Evolutionary conservation across 2,797 vertebrate species (phyloP), one percentile per base, ranked within the genome.

Genomic region (Pangasius larnaudii): DNA sequence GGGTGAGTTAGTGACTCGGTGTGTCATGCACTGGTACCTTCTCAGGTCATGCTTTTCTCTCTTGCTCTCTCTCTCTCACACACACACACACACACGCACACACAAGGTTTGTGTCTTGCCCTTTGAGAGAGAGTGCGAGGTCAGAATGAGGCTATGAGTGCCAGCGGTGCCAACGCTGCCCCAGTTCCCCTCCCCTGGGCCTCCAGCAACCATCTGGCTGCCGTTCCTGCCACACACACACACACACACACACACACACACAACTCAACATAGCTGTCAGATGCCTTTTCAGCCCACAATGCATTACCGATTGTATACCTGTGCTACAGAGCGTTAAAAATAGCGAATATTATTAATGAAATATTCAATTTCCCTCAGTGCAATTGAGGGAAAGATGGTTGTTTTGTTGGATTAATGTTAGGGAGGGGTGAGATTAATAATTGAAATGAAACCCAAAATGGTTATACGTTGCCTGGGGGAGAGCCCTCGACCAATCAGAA

Each of bases 181-280:
- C 88, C 88, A 90, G 80, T 86, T 88, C 90, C 89, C 88, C 89
- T 92, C 92, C 92, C 93, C 92, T 93, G 94, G 91, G 88, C 92
- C 91, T 79, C 86, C 90, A 89, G 56, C 90, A 85, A 94, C 95
- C 95, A 96, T 96, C 95, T 96, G 95, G 92, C 93, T 90, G 90
- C 94, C 94, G 93, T 94, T 93, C 91, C 93, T 92, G 86, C 91
- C 93, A 89, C 90, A 75, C 81, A 89, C 88, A 88, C 92, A 93
- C 94, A 89, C 89, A 65, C 51, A 58, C n/a, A 87, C 88, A 87
- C 92, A 89, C 86, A 65, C 83, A 88, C 86, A 71, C 75, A 74
- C 53, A 85, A 87, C 46, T 46, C 89, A 27, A 94, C 93, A 95
- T 91, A 92, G 93, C 95, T 94, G 95, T 96, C 95, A 95, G 95